Conservation (phyloP, 2,113 vertebrate species). For the Trachemys scripta region DNA sequence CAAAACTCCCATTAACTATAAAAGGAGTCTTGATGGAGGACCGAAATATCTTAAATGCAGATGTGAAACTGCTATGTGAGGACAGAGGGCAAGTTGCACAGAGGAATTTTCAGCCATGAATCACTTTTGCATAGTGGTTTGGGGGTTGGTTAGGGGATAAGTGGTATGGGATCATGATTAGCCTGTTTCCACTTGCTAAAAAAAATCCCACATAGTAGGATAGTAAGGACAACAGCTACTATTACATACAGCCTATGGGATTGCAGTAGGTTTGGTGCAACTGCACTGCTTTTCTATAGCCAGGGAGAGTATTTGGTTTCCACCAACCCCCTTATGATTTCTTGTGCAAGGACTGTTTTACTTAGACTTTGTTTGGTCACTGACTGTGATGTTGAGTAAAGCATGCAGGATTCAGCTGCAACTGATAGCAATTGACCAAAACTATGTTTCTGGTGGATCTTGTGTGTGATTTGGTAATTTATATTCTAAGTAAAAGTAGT, state of each 20-base stretch:
- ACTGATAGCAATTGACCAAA: slow-evolving; percentile 5
- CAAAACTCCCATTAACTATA: not conserved
- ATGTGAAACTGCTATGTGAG: not conserved
- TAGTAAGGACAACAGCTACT: not conserved
- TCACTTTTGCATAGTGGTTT: not conserved
- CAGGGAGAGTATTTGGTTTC: not conserved
- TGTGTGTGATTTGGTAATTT: not conserved
- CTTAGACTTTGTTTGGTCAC: not conserved
- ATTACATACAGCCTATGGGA: not conserved
- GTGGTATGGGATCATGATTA: not conserved
- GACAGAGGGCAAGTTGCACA: not conserved
- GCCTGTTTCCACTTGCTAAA: not conserved
- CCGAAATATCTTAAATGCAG: not conserved
- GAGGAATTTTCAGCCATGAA: not conserved
- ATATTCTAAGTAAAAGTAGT: not conserved
- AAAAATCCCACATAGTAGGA: not conserved
- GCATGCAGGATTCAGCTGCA: not conserved
- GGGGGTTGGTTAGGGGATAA: not conserved
- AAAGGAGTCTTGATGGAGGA: not conserved
- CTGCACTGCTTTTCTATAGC: not conserved
- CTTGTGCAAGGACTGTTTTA: not conserved
- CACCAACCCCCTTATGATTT: not conserved
- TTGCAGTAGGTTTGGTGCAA: not conserved
- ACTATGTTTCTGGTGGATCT: not conserved
- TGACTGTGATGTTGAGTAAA: not conserved